Conservation (phyloP, 2,888 invertebrate genomes). For the Drosophila aldrichi region DNA sequence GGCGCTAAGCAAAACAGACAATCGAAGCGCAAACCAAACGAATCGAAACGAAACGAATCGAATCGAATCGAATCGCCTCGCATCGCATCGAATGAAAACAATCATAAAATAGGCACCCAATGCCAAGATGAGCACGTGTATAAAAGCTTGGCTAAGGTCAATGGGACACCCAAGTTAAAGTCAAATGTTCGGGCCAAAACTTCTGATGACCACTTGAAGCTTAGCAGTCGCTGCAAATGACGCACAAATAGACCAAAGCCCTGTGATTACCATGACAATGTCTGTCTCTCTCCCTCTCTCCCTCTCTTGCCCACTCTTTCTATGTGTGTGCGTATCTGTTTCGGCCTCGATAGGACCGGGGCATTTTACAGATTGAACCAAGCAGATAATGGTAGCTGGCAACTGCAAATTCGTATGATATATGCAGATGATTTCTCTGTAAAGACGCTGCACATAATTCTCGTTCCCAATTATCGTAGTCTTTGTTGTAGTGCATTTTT, state of each 20-base stretch:
- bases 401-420: conserved; percentile 23
- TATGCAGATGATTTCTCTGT: conserved; percentile 44
- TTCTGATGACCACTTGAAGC: conserved; percentile 66
- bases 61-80: conserved; percentile 48
- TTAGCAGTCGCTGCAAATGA: conserved; percentile 58
- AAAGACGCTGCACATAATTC: conserved; percentile 40
- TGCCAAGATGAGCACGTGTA: conserved; percentile 52
- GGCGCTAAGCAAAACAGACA: conserved; percentile 69
- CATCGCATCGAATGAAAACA: conserved; percentile 59
- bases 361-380: conserved; percentile 58
- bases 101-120: conserved; percentile 57
- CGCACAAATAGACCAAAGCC: conserved; percentile 50
- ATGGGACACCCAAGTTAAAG: conserved; percentile 37
- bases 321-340: conserved; percentile 30
- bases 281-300: background rate
- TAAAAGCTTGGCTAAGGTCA: conserved; percentile 51
- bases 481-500: conserved; percentile 59
- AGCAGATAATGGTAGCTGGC: conserved; percentile 14
- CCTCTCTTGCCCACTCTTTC: background rate
- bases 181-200: conserved; percentile 47
- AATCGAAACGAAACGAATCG: conserved; percentile 28
- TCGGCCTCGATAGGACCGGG: conserved; percentile 25
- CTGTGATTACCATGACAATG: conserved; percentile 71
- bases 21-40: conserved; percentile 29
- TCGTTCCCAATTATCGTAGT: conserved; percentile 35